Evolutionary conservation across 2,888 invertebrate genomes (phyloP).

Genomic region (Drepana falcataria): DNA sequence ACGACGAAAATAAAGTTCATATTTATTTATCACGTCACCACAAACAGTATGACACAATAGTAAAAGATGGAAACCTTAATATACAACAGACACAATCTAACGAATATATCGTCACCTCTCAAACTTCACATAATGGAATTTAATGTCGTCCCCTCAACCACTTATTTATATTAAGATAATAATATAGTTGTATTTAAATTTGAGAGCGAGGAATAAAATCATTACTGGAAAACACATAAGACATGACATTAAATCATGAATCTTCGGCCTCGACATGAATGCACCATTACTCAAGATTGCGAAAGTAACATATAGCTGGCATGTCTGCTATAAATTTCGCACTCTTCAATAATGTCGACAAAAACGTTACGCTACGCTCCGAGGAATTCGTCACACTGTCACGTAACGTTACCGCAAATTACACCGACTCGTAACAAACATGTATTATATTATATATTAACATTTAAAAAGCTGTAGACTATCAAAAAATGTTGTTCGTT

Average conservation of each 20-base stretch:
- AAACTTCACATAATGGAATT: slow-evolving; percentile 17
- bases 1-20: slow-evolving; percentile 29
- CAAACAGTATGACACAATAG: slow-evolving; percentile 68
- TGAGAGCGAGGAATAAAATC: slow-evolving; percentile 10
- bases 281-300: no score
- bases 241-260: slow-evolving; percentile 6
- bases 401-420: neutral
- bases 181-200: neutral
- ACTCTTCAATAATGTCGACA: no score
- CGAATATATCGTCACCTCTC: slow-evolving; percentile 39
- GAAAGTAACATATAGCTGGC: no score
- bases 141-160: slow-evolving; percentile 1
- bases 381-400: slow-evolving; percentile 21
- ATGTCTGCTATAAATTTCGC: no score
- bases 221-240: slow-evolving; percentile 42
- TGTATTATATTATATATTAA: neutral
- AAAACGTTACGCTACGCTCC: neutral
- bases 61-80: slow-evolving; percentile 61
- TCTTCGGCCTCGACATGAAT: no score
- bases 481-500: slow-evolving; percentile 39
- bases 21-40: slow-evolving; percentile 68
- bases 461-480: slow-evolving; percentile 25
- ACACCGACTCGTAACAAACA: neutral
- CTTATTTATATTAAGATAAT: neutral
- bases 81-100: slow-evolving; percentile 46